phyloP scores from a whole-genome alignment of 2,888 invertebrate genomes.

The Pollenia amentaria region DNA sequence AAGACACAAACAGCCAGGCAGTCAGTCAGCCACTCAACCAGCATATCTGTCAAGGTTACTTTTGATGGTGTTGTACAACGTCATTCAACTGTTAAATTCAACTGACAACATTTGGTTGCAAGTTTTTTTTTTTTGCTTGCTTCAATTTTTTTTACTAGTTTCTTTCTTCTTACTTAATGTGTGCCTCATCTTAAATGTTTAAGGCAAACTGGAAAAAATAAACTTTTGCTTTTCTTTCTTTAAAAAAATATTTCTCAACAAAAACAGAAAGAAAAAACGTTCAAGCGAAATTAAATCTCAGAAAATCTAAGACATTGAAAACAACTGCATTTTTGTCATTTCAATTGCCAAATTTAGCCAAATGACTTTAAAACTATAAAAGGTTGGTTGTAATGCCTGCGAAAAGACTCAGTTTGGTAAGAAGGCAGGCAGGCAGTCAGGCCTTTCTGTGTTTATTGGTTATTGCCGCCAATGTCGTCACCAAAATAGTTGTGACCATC shows the following conservation, averaged over 20 bases:
- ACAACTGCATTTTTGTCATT: conserved; percentile 70
- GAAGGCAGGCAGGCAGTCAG: too few relatives aligned
- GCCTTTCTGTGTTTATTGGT: neutral
- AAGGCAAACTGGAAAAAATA: neutral
- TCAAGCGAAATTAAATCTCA: conserved; percentile 34
- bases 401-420: conserved; percentile 1
- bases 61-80: conserved; percentile 61
- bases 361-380: conserved; percentile 71
- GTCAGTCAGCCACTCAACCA: conserved; percentile 9
- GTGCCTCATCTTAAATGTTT: neutral
- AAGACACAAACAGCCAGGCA: conserved; percentile 20
- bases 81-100: conserved; percentile 65
- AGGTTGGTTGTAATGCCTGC: conserved; percentile 41
- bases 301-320: conserved; percentile 59
- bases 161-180: conserved; percentile 24
- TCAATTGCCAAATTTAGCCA: conserved; percentile 69
- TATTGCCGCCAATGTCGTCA: conserved; percentile 22
- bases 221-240: neutral
- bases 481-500: conserved; percentile 43
- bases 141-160: conserved; percentile 13
- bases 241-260: conserved; percentile 15
- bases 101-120: conserved; percentile 63
- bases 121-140: conserved; percentile 40
- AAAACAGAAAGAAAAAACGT: neutral
- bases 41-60: conserved; percentile 73